Base-by-base conservation (phyloP, 2,797 vertebrate species). In the Vultur gryphus region DNA sequence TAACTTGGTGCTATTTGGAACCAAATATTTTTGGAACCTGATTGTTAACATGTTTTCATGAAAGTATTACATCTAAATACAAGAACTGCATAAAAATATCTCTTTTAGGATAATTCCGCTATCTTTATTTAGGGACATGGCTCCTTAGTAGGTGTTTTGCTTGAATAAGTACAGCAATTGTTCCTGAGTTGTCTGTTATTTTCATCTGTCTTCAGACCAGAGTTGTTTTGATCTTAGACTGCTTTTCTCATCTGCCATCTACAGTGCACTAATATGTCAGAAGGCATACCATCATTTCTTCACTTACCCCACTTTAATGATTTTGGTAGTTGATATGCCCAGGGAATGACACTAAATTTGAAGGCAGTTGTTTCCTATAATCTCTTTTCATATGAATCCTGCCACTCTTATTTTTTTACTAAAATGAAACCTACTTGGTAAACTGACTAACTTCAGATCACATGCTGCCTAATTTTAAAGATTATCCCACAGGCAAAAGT, bases 381-480 rank as follows among this genome's bases (percentile, higher is more conserved):
- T 39, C 48, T 77, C 49, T 93, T 96, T 93, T 71, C 35, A 52
- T 90, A 46, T 41, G 35, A 72, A 69, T 90, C 78, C 55, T 72
- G 31, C 29, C 46, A 61, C 33, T 87, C 21, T 87, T 87, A 26
- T 3, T 80, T 90, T 15, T 59, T 89, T 83, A 13, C 35, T 79
- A 54, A 83, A 87, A 62, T 69, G 92, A 95, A 97, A 78, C 35
- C 24, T 31, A 17, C 64, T 69, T 89, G 65, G 19, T 66, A 71
- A 96, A 73, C 79, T 73, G 76, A 61, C 64, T 95, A 90, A 91
- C 78, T 78, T 92, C 82, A 83, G 71, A 85, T 93, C 76, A 90
- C 37, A 21, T 65, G 35, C 71, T 78, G 43, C 49, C n/a, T 95
- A 75, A 82, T 80, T 72, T 91, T 95, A 71, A 65, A 46, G 61